These are phyloP conservation scores for Drosophila chauvacae DNA, from an alignment of 1,140 invertebrate species.

Conservation along the genomic window DNA sequence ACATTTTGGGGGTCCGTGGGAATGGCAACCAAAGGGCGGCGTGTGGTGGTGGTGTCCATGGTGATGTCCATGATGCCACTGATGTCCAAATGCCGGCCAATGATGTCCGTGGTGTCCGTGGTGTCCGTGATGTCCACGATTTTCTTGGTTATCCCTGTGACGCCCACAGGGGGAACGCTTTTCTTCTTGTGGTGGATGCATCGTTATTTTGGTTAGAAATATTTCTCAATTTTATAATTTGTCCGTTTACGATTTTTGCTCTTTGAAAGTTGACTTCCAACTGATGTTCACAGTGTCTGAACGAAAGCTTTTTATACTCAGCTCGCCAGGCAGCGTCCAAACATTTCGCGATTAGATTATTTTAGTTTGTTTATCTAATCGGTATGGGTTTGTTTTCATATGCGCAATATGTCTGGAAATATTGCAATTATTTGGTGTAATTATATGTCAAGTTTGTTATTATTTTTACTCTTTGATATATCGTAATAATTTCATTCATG, in stretches of 20 bases:
- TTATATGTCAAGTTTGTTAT: neutral
- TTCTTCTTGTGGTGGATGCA: constrained; percentile 20
- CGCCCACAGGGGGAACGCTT: constrained; percentile 8
- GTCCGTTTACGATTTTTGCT: neutral
- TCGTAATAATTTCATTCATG: neutral
- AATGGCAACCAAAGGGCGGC: constrained; percentile 1
- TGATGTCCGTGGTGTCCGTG: constrained; percentile 1
- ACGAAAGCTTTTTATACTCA: constrained; percentile 17
- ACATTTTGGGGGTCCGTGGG: neutral
- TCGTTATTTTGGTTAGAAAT: neutral
- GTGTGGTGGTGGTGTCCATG: constrained; percentile 5
- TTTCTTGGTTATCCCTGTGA: constrained; percentile 1
- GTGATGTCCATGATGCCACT: constrained; percentile 12
- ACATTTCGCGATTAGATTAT: constrained; percentile 15
- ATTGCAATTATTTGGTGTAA: constrained; percentile 10
- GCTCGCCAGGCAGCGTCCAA: neutral
- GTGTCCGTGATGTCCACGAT: neutral
- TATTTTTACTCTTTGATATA: neutral
- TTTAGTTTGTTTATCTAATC: constrained; percentile 17
- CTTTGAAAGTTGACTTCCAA: constrained; percentile 3
- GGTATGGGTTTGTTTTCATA: neutral
- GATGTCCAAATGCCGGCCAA: constrained; percentile 5
- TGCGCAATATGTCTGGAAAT: constrained; percentile 1
- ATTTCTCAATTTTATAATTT: neutral
- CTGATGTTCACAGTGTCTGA: constrained; percentile 8